Evolutionary conservation across 2,113 vertebrate genomes (phyloP), one percentile per base, ranked within the genome.

Genomic region (Girardinichthys multiradiatus): DNA sequence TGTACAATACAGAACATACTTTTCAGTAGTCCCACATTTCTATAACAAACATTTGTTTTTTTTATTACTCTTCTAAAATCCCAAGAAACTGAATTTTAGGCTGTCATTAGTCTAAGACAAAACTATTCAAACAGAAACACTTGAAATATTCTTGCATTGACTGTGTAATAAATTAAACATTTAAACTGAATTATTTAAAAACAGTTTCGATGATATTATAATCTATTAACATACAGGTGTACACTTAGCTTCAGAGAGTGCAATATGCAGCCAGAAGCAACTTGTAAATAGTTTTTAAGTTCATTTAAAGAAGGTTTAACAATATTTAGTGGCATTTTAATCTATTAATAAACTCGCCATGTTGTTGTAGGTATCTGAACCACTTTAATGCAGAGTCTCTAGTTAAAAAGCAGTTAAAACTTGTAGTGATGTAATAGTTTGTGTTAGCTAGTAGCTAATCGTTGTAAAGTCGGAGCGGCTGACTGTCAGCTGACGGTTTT

Each of bases 401-500:
- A 0, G 19, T 21, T 33, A 31, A 24, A 11, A 24, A 28, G 19
- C 30, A n/a, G 24, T 10, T 14, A 31, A 45, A 62, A 15, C 0
- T 4, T 4, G n/a, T 12, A 39, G 19, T 19, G 4, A 14, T 14
- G 17, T 66, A 33, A 27, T 13, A 65, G 27, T 10, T 14, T 4
- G 42, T 33, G 65, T 21, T 66, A 45, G 27, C 37, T 5, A 57
- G 39, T 58, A 67, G 69, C 70, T 67, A 30, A 71, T 28, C 70
- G 58, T 45, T 33, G 68, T 37, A 45, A 33, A 79, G 57, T 58
- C 45, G 35, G 4, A 35, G 27, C 60, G 45, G 79, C 66, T 84
- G 90, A 87, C 79, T 45, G 77, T 88, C 86, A 89, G 83, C 79
- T 87, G 81, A 90, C 64, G 57, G 45, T 27, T 11, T 1, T 81